Percentiles rank a stretch among this genome's conserved stretches.
These are phyloP conservation scores for Monopis laevigella DNA, from an alignment of 2,888 invertebrate genomes.

Conservation along the genomic window DNA sequence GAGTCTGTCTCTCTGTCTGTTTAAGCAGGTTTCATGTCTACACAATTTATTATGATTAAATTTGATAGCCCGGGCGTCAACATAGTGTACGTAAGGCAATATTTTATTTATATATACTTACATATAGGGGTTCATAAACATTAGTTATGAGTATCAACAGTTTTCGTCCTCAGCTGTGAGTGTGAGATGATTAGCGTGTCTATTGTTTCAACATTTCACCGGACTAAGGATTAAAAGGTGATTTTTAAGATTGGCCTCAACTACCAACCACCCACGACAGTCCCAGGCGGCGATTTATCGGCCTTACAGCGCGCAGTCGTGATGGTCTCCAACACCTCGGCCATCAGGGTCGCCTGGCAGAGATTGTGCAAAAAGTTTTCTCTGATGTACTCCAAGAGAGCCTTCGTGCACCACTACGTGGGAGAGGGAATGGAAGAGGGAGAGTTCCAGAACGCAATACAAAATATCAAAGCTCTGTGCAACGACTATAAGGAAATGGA, in stretches of 20 bases:
- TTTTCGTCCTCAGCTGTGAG: too few relatives aligned
- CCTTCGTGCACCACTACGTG: slow-evolving; percentile 89
- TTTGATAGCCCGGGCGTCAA: too few relatives aligned
- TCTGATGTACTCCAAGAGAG: slow-evolving; percentile 82
- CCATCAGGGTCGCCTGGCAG: slow-evolving; percentile 83
- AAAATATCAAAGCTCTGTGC: slow-evolving; percentile 70
- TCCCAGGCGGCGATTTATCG: slow-evolving; percentile 80
- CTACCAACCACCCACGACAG: slow-evolving; percentile 78
- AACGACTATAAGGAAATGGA: slow-evolving; percentile 77
- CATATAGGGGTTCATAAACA: too few relatives aligned
- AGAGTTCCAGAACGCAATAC: slow-evolving; percentile 69
- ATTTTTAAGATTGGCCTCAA: slow-evolving; percentile 81
- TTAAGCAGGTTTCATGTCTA: too few relatives aligned
- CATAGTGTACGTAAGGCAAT: too few relatives aligned
- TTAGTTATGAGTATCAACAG: too few relatives aligned
- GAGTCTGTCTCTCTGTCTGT: too few relatives aligned
- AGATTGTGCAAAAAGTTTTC: slow-evolving; percentile 81
- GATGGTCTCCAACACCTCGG: slow-evolving; percentile 85
- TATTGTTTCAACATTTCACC: too few relatives aligned
- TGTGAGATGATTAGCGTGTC: too few relatives aligned
- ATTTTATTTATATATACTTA: too few relatives aligned
- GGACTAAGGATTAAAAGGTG: too few relatives aligned
- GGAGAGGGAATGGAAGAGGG: slow-evolving; percentile 78
- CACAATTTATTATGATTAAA: too few relatives aligned
- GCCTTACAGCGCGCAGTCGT: slow-evolving; percentile 80